Evolutionary conservation across 2,113 vertebrate species (phyloP).

Genomic region (Heloderma charlesbogerti): DNA sequence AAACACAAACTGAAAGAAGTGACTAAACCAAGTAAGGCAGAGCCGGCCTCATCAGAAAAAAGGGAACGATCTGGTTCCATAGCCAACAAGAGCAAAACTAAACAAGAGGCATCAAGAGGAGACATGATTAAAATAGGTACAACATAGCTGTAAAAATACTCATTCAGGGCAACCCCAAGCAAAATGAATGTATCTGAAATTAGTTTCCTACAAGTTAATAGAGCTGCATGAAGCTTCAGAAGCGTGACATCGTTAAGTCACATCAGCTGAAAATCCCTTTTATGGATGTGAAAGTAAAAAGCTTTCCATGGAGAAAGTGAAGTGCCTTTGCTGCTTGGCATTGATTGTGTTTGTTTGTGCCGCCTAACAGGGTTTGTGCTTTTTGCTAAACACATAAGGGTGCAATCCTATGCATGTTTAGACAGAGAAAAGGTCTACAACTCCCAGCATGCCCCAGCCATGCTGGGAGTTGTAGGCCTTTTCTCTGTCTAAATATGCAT

Average conservation of each 20-base stretch:
- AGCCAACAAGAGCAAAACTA: not conserved
- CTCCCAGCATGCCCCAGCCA: no score
- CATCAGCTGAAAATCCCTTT: not conserved
- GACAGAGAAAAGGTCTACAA: no score
- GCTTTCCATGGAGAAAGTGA: no score
- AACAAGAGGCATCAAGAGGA: not conserved
- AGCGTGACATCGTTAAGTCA: not conserved
- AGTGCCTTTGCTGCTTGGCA: not conserved
- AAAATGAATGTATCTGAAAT: not conserved
- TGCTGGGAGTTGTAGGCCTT: no score
- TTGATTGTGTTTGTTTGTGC: not conserved
- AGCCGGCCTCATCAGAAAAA: not conserved
- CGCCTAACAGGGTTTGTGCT: not conserved
- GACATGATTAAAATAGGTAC: conserved; percentile 47
- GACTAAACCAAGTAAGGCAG: conserved; percentile 3
- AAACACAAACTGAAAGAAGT: not conserved
- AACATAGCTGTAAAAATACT: not conserved
- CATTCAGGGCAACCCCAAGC: not conserved
- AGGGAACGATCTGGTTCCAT: not conserved
- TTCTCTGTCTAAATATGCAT: no score
- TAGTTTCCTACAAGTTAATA: conserved; percentile 6
- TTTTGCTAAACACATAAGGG: not conserved
- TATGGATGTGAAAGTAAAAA: not conserved
- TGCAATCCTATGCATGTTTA: no score
- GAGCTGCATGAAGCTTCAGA: not conserved